A percentile compares a stretch with the other conserved stretches of the same genome.
These are phyloP conservation scores for Cyclina sinensis DNA, from an alignment of 1,140 invertebrate genomes.

Conservation along the genomic window DNA sequence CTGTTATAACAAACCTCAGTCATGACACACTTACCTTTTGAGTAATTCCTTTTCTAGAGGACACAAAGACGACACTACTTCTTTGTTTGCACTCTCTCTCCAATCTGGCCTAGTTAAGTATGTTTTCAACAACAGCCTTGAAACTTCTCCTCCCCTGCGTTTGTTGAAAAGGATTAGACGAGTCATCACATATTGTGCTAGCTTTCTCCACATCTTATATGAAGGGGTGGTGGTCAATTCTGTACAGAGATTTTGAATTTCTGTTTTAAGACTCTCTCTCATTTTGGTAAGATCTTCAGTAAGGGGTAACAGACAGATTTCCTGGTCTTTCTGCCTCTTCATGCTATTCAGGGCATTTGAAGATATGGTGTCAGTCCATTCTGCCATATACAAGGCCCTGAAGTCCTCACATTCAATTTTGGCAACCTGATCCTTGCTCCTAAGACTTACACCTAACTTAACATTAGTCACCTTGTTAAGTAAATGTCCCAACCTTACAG, in stretches of 20 bases:
- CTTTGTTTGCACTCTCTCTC: not conserved
- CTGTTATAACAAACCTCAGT: no score
- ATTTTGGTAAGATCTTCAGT: conserved; percentile 18
- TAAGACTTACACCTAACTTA: no score
- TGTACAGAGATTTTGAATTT: not conserved
- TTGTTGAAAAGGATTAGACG: conserved; percentile 27
- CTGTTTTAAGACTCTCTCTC: not conserved
- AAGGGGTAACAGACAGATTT: not conserved
- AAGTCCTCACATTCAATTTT: no score
- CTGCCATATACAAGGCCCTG: not conserved
- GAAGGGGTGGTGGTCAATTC: not conserved
- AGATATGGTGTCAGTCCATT: conserved; percentile 27
- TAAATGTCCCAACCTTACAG: conserved; percentile 15
- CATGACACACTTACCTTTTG: conserved; percentile 4
- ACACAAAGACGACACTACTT: not conserved
- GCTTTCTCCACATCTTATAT: conserved; percentile 2
- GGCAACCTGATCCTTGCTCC: no score
- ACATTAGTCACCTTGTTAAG: conserved; percentile 22
- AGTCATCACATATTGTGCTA: conserved; percentile 11
- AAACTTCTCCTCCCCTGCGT: conserved; percentile 2
- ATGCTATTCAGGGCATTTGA: conserved; percentile 18
- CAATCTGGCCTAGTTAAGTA: not conserved
- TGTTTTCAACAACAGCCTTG: conserved; percentile 15
- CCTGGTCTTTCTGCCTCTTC: conserved; percentile 16
- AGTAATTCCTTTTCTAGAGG: conserved; percentile 27